Conservation (phyloP, 2,797 vertebrate genomes). For the Fistularia tabacaria region DNA sequence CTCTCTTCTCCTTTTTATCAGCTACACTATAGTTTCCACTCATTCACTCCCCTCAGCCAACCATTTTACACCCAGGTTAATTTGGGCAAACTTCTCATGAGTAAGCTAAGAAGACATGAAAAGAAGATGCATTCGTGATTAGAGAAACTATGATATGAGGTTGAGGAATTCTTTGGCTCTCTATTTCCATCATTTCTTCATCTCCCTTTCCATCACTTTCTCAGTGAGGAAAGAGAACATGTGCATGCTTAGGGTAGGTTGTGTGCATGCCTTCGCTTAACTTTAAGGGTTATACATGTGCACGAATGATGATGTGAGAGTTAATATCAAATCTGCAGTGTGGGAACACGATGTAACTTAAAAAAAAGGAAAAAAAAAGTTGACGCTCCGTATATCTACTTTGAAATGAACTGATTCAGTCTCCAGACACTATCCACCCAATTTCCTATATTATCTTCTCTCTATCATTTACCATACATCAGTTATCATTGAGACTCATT, state of each 20-base stretch:
- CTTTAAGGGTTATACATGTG: constrained; percentile 22
- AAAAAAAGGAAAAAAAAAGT: constrained; percentile 25
- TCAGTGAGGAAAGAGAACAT: no score
- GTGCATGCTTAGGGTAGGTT: neutral
- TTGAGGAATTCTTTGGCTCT: constrained; percentile 13
- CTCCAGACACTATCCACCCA: constrained; percentile 63
- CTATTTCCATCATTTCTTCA: constrained; percentile 8
- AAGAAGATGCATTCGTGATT: no score
- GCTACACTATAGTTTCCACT: constrained; percentile 15
- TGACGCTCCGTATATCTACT: constrained; percentile 53
- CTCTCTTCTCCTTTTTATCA: constrained; percentile 39
- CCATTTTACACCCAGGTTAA: constrained; percentile 52
- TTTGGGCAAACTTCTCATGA: constrained; percentile 34
- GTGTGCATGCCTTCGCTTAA: constrained; percentile 10
- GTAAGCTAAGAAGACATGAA: constrained; percentile 16
- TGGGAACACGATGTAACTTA: constrained; percentile 57
- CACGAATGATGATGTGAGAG: constrained; percentile 49
- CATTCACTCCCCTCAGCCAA: constrained; percentile 35
- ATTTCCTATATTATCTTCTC: constrained; percentile 67
- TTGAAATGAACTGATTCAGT: constrained; percentile 74
- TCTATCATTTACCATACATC: constrained; percentile 68
- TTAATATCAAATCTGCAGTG: constrained; percentile 64
- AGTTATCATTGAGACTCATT: constrained; percentile 72
- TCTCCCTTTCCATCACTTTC: constrained; percentile 1
- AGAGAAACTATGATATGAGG: constrained; percentile 1